Conservation (phyloP, 2,113 vertebrate species). For the Globicephala melas region DNA sequence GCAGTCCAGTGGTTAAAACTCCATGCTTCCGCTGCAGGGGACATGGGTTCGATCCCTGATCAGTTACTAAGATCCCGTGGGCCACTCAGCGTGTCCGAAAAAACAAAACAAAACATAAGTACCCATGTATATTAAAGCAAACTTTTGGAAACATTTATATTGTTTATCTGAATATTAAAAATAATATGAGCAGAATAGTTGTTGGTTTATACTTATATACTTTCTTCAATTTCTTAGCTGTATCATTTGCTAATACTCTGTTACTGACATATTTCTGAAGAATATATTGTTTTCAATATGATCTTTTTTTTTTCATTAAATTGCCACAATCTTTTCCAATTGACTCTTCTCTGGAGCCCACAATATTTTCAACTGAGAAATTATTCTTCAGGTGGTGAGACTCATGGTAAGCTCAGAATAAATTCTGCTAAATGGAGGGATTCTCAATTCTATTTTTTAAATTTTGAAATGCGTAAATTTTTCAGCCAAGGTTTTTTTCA, state of each 20-base stretch:
- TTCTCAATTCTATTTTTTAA: background rate
- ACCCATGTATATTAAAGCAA: background rate
- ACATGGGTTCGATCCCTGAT: background rate
- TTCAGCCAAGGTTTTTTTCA: constrained; percentile 5
- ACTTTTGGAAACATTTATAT: background rate
- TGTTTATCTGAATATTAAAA: constrained; percentile 9
- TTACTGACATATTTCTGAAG: background rate
- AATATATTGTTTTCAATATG: background rate
- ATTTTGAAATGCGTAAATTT: background rate
- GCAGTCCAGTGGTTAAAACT: too few species aligned
- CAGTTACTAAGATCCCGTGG: background rate
- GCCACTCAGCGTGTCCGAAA: background rate
- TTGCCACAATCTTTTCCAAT: background rate
- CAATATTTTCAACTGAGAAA: background rate
- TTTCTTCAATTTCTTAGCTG: background rate
- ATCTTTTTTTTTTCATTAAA: background rate
- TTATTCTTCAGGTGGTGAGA: background rate
- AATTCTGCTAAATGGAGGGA: background rate
- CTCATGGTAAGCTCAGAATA: background rate
- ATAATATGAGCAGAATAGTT: background rate
- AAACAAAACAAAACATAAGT: background rate
- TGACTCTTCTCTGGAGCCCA: background rate
- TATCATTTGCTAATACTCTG: background rate
- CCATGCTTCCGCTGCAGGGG: background rate
- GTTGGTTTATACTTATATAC: background rate